Base-by-base conservation (phyloP, 1,140 invertebrate genomes). In the Dendrolimus punctatus region DNA sequence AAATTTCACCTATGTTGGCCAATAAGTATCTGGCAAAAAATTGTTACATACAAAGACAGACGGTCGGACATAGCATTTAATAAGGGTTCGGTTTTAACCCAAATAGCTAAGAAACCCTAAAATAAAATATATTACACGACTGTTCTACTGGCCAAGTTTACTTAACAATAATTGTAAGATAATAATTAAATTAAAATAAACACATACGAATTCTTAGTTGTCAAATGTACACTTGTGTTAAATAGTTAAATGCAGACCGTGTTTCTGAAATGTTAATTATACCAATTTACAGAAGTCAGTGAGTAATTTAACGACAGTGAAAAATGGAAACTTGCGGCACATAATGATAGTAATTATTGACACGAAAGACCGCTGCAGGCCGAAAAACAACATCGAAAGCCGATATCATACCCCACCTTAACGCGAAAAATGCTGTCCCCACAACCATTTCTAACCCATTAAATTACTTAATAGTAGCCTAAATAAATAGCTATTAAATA, bases 291-390 rank as follows among this genome's bases (percentile, higher is more conserved):
- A 78, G 73, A 82, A 82, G 71, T 76, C 69, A 58, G 66, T 62
- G 51, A 51, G 56, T 69, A 78, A 81, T 80, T 73, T 71, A 77
- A 72, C 63, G 70, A 38, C 57, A 56, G 62, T 65, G 58, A 63
- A 71, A 74, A 66, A 70, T 75, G 77, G 61, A 71, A 76, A 75
- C 69, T 62, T 62, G 68, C 62, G 51, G 62, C 51, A 53, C 64
- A 64, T 74, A 80, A 80, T 81, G 58, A 74, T 77, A 77, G 76
- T 85, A 75, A 81, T 85, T 85, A 83, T 80, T 83, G 76, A 80
- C 81, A 82, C 76, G 78, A 77, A 79, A 62, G 57, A 61, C 49
- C 53, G 71, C 73, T 67, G 47, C 47, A 46, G 68, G 72, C 68
- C 46, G 63, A 66, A 68, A 58, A 58, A 58, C 58, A 51, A 55